Conservation (phyloP, 2,888 invertebrate species). For the Plutella xylostella region DNA sequence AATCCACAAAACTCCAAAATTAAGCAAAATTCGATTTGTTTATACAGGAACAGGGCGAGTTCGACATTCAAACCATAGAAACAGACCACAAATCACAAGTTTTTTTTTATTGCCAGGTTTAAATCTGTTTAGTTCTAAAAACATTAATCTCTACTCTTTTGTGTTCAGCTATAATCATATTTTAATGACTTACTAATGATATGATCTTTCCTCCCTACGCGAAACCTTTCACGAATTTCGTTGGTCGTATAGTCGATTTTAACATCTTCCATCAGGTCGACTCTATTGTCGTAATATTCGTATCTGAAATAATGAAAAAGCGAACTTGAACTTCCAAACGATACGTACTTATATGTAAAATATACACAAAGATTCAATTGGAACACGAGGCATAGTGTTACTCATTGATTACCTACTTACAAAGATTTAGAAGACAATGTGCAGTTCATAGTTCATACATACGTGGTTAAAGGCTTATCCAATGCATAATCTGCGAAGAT, state of each 20-base stretch:
- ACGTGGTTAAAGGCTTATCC: constrained; percentile 42
- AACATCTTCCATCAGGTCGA: constrained; percentile 71
- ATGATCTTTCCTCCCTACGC: constrained; percentile 75
- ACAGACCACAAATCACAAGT: too few species aligned
- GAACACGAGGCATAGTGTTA: background rate
- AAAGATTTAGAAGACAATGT: too few species aligned
- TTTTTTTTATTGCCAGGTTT: too few species aligned
- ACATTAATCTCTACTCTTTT: too few species aligned
- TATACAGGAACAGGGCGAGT: too few species aligned
- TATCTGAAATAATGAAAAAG: constrained; percentile 44
- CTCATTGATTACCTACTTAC: background rate
- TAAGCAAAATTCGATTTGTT: too few species aligned
- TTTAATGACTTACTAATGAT: constrained; percentile 73
- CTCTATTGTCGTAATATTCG: constrained; percentile 74
- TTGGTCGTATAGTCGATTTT: constrained; percentile 63
- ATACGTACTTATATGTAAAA: background rate
- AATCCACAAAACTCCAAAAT: too few species aligned
- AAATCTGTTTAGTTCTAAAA: too few species aligned
- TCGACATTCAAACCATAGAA: too few species aligned
- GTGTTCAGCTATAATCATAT: too few species aligned
- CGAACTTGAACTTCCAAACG: background rate
- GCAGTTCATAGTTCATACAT: too few species aligned
- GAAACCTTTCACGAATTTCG: constrained; percentile 71
- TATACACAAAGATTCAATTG: background rate
- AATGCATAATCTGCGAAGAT: constrained; percentile 73